Percentiles rank a stretch among this genome's conserved stretches.
These are phyloP conservation scores for Heliconius cydno DNA, from an alignment of 2,888 invertebrate species.

Conservation along the genomic window DNA sequence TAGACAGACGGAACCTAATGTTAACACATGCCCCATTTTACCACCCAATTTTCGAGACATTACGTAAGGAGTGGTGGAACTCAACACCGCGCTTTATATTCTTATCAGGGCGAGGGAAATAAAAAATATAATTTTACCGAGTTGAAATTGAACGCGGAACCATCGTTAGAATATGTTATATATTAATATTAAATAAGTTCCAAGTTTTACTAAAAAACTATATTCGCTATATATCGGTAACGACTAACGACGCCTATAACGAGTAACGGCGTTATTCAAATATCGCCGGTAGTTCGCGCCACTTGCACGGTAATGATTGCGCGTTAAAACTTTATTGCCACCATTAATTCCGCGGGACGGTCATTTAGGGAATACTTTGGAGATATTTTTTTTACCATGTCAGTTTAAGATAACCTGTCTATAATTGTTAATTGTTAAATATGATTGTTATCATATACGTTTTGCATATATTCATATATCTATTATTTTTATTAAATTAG, in stretches of 20 bases:
- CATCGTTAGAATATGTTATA: no score
- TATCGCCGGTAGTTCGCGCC: conserved; percentile 48
- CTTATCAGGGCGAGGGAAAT: neutral
- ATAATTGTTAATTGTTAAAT: conserved; percentile 1
- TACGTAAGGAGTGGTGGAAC: neutral
- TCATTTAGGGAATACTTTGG: conserved; percentile 20
- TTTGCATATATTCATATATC: neutral
- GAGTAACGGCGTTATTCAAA: conserved; percentile 26
- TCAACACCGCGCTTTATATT: neutral
- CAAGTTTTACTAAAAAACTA: neutral
- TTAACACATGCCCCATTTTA: neutral
- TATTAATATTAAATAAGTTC: neutral
- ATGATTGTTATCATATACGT: neutral
- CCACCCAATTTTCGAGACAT: no score
- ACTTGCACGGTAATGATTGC: conserved; percentile 49
- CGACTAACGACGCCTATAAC: conserved; percentile 2
- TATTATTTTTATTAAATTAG: no score
- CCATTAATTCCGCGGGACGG: conserved; percentile 45
- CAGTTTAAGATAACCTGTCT: conserved; percentile 33
- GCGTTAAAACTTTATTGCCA: conserved; percentile 48
- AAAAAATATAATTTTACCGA: neutral
- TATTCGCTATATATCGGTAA: neutral
- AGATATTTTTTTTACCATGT: conserved; percentile 36
- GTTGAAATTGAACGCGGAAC: no score
- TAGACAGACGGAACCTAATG: no score